phyloP scores from a whole-genome alignment of 2,888 invertebrate species.

The Heliconius erato region DNA sequence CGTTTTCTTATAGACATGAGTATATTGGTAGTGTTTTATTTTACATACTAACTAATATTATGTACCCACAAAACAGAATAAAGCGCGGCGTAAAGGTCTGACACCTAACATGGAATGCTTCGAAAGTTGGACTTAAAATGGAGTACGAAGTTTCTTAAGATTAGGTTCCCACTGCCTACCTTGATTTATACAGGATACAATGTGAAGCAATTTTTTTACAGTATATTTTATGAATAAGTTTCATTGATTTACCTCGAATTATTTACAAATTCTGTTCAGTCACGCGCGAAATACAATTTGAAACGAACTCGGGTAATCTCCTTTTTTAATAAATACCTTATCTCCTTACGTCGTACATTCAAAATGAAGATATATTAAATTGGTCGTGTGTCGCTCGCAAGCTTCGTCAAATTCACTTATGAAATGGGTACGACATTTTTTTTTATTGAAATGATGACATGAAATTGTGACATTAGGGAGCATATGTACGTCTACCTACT shows the following conservation, averaged over 20 bases:
- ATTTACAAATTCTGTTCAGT: not conserved
- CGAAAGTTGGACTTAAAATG: not conserved
- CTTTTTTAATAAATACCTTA: constrained; percentile 4
- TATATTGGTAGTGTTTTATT: no score
- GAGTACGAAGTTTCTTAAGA: not conserved
- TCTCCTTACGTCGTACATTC: not conserved
- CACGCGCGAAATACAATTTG: not conserved
- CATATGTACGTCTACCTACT: no score
- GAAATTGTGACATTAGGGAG: no score
- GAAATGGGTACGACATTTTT: not conserved
- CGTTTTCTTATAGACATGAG: not conserved
- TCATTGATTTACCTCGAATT: not conserved
- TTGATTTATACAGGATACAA: not conserved
- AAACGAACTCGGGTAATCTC: not conserved
- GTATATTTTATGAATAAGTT: no score
- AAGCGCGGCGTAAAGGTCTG: no score
- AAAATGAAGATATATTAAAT: not conserved
- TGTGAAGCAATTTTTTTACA: not conserved
- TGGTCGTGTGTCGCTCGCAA: not conserved
- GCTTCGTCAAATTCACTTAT: not conserved
- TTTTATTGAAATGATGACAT: not conserved
- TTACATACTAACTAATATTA: no score
- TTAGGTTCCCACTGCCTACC: not conserved
- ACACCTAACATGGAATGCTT: not conserved
- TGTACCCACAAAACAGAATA: no score